These are phyloP conservation scores for Amniataba percoides DNA, from an alignment of 2,797 vertebrate species.

Conservation along the genomic window DNA sequence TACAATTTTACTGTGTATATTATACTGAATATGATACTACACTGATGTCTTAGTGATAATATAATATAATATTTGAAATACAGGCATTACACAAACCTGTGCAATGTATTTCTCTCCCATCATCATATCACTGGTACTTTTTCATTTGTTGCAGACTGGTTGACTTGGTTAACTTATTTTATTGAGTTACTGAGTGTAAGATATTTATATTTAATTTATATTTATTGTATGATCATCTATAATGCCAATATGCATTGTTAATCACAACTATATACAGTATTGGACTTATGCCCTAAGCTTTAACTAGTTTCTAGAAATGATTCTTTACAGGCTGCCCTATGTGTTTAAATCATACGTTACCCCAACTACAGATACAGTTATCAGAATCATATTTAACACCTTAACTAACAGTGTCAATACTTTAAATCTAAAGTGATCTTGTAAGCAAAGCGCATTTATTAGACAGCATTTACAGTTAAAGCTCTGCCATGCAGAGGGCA, in stretches of 20 bases:
- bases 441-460: slow-evolving; percentile 21
- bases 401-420: background rate
- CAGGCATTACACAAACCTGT: background rate
- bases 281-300: background rate
- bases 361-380: background rate
- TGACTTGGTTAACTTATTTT: background rate
- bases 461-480: background rate
- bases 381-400: background rate
- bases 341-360: background rate
- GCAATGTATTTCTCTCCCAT: too few relatives aligned
- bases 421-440: background rate
- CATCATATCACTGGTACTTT: background rate
- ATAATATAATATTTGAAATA: background rate
- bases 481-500: background rate
- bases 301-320: background rate
- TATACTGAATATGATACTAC: background rate
- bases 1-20: background rate
- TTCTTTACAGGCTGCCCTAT: background rate
- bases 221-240: background rate
- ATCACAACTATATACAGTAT: background rate
- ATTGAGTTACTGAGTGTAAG: background rate
- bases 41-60: background rate
- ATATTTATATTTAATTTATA: background rate
- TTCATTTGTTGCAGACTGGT: background rate
- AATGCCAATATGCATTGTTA: background rate